Conservation (phyloP, 2,797 vertebrate genomes). For the Pipistrellus pygmaeus region DNA sequence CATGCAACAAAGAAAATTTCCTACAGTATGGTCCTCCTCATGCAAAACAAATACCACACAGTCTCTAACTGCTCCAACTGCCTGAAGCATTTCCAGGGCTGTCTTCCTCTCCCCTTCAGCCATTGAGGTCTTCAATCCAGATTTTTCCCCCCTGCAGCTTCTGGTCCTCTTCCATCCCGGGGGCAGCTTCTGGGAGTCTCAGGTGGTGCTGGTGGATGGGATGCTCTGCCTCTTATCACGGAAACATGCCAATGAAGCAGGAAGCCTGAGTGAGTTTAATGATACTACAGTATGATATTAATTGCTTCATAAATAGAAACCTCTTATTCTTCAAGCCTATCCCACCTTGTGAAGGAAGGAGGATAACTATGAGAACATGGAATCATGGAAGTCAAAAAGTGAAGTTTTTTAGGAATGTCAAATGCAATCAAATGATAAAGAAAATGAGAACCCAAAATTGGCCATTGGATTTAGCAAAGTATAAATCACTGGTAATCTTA, state of each 20-base stretch:
- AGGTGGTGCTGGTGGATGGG: neutral
- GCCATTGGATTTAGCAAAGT: neutral
- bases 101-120: slow-evolving; percentile 82
- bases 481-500: neutral
- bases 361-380: neutral
- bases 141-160: slow-evolving; percentile 74
- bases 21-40: slow-evolving; percentile 96
- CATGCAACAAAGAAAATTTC: slow-evolving; percentile 96
- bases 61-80: slow-evolving; percentile 93
- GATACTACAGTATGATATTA: neutral
- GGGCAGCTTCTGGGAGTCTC: neutral
- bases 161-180: neutral
- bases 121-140: slow-evolving; percentile 80
- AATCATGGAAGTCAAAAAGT: neutral
- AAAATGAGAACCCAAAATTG: neutral
- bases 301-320: neutral
- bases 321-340: neutral
- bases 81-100: slow-evolving; percentile 90
- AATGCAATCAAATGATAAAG: neutral
- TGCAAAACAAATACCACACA: slow-evolving; percentile 96
- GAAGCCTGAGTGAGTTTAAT: slow-evolving; percentile 27
- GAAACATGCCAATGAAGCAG: neutral
- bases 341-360: neutral
- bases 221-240: neutral
- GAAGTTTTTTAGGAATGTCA: slow-evolving; percentile 29